phyloP scores from a whole-genome alignment of 1,140 invertebrate species.

The Melipona quadrifasciata region DNA sequence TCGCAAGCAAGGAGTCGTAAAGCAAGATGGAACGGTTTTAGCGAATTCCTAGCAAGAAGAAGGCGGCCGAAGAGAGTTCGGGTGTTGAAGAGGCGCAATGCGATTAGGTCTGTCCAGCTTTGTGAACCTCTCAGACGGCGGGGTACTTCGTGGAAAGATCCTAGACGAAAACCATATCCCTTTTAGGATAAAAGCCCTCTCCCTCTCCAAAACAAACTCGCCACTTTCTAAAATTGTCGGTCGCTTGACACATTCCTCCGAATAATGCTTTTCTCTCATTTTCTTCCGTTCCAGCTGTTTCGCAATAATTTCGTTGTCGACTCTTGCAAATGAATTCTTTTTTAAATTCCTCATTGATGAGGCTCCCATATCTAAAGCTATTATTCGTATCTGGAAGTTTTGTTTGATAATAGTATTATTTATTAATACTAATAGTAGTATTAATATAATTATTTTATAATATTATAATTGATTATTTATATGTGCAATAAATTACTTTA shows the following conservation, averaged over 20 bases:
- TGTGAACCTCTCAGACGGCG: background rate
- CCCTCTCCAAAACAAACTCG: background rate
- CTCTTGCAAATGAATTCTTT: too few relatives aligned
- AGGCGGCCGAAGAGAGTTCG: conserved; percentile 69
- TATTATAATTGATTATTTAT: too few relatives aligned
- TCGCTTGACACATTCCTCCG: background rate
- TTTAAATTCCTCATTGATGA: too few relatives aligned
- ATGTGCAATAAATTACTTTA: too few relatives aligned
- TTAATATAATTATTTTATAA: too few relatives aligned
- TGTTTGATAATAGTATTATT: too few relatives aligned
- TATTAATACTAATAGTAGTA: too few relatives aligned
- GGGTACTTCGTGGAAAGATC: conserved; percentile 46
- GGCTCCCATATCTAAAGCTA: too few relatives aligned
- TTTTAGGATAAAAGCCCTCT: background rate
- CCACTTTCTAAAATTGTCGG: background rate
- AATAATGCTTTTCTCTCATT: background rate
- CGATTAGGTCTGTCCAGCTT: conserved; percentile 76
- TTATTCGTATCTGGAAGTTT: too few relatives aligned
- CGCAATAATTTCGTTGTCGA: too few relatives aligned
- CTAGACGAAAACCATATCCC: conserved; percentile 10
- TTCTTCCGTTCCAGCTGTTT: background rate
- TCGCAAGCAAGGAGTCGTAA: background rate
- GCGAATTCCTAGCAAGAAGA: conserved; percentile 70
- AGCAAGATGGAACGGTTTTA: conserved; percentile 67
- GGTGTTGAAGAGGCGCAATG: conserved; percentile 75